These are phyloP conservation scores for Etia nguti DNA, from an alignment of 2,113 vertebrate species.

Conservation along the genomic window DNA sequence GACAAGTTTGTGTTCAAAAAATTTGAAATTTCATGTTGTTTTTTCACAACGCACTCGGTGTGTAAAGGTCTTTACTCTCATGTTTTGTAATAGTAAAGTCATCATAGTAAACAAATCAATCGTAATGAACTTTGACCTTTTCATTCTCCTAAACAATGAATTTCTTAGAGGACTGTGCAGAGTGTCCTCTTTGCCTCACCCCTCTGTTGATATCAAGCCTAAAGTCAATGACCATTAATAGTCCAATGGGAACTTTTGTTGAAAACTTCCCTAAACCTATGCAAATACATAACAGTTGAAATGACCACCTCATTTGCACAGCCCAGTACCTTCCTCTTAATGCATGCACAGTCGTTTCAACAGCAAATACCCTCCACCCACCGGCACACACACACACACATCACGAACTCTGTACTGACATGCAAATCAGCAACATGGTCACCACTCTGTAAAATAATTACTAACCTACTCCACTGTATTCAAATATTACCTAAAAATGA, in stretches of 20 bases:
- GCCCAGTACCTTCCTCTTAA: neutral
- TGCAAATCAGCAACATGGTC: conserved; percentile 44
- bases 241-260: neutral
- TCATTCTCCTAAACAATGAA: neutral
- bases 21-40: neutral
- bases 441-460: neutral
- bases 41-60: neutral
- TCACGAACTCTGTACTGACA: neutral
- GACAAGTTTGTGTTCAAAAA: neutral
- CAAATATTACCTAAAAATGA: conserved; percentile 32
- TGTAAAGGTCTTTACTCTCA: neutral
- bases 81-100: neutral
- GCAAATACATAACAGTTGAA: conserved; percentile 60
- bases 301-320: conserved; percentile 51
- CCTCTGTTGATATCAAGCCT: neutral
- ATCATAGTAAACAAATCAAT: neutral
- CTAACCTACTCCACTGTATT: conserved; percentile 9
- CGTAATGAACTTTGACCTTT: neutral
- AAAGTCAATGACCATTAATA: neutral
- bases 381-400: neutral
- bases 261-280: conserved; percentile 55
- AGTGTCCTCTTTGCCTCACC: neutral
- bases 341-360: neutral
- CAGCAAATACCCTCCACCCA: neutral
- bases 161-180: neutral